Conservation (phyloP, 2,888 invertebrate species). For the Ditula angustiorana region DNA sequence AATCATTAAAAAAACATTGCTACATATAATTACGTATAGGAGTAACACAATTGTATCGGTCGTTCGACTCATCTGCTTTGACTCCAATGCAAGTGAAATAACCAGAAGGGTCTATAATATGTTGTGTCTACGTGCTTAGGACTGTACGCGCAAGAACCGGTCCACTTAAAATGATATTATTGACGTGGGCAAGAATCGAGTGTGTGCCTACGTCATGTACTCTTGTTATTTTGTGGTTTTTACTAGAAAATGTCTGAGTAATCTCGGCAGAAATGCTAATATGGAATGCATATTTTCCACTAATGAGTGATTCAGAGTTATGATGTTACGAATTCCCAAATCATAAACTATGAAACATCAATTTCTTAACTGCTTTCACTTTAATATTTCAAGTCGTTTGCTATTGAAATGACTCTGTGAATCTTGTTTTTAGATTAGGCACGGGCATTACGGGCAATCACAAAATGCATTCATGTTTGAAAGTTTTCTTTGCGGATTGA, state of each 20-base stretch:
- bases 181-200: conserved; percentile 60
- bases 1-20: too few species aligned
- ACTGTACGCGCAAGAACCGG: conserved; percentile 69
- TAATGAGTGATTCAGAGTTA: conserved; percentile 11
- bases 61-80: background rate
- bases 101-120: conserved; percentile 55
- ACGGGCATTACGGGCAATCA: conserved; percentile 31
- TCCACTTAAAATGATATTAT: conserved; percentile 77
- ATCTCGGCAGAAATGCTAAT: conserved; percentile 31
- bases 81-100: conserved; percentile 41
- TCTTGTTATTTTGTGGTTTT: conserved; percentile 49
- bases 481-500: conserved; percentile 38
- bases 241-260: conserved; percentile 53
- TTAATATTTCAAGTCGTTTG: conserved; percentile 33
- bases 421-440: conserved; percentile 36
- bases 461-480: conserved; percentile 31
- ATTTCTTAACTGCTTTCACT: conserved; percentile 42
- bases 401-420: conserved; percentile 29
- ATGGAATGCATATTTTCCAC: conserved; percentile 15
- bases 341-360: conserved; percentile 31
- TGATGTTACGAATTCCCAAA: conserved; percentile 25
- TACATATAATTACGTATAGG: too few species aligned
- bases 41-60: too few species aligned
- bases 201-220: conserved; percentile 36
- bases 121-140: conserved; percentile 62